Evolutionary conservation across 1,140 invertebrate genomes (phyloP).

Genomic region (Drosophila virilis): DNA sequence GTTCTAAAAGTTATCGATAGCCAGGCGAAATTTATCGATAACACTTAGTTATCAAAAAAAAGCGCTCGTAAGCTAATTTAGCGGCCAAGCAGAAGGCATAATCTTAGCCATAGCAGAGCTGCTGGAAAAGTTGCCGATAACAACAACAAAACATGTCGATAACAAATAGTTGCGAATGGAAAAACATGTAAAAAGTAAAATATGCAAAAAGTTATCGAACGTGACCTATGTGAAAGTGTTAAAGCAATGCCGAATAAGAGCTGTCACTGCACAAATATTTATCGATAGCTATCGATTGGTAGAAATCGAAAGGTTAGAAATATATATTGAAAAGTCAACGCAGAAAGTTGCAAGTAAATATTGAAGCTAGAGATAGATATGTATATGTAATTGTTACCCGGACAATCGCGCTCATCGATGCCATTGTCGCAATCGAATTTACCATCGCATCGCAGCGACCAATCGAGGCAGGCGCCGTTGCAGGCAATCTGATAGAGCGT

Average conservation of each 20-base stretch:
- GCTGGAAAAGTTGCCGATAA: too few relatives aligned
- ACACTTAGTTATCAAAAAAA: too few relatives aligned
- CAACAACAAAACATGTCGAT: too few relatives aligned
- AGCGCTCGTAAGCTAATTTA: too few relatives aligned
- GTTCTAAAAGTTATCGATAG: background rate
- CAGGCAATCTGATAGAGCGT: slow-evolving; percentile 37
- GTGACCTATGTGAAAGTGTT: too few relatives aligned
- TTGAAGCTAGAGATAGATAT: background rate
- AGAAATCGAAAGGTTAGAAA: background rate
- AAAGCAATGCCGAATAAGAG: background rate
- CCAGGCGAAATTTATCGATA: too few relatives aligned
- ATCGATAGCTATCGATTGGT: slow-evolving; percentile 2
- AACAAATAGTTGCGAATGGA: too few relatives aligned
- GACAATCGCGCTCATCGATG: slow-evolving; percentile 89
- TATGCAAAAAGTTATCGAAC: background rate
- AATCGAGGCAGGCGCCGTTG: slow-evolving; percentile 62
- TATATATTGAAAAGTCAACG: background rate
- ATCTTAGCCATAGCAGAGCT: too few relatives aligned
- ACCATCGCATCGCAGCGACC: slow-evolving; percentile 87
- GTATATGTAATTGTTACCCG: slow-evolving; percentile 74
- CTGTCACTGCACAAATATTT: background rate
- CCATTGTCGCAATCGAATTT: slow-evolving; percentile 89
- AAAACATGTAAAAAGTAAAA: background rate
- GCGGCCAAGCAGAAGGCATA: too few relatives aligned
- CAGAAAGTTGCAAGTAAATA: slow-evolving; percentile 1